Conservation (phyloP, 2,113 vertebrate genomes). For the Telmatochromis bifrenatus region DNA sequence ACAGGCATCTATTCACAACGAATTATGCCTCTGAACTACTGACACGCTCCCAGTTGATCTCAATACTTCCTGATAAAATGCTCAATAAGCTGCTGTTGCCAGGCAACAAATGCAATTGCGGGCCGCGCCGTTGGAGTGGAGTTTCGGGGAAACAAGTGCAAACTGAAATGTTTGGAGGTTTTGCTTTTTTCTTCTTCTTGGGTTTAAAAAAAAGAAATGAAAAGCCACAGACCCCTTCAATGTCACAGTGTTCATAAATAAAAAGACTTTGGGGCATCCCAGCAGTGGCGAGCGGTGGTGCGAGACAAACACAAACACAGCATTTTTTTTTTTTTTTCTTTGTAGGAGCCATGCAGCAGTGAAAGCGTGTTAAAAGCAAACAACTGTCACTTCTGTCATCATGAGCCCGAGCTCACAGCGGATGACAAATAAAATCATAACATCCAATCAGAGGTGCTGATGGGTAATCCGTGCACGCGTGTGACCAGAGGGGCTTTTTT, state of each 20-base stretch:
- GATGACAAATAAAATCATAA: slow-evolving; percentile 6
- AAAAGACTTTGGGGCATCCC: background rate
- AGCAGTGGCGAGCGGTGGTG: background rate
- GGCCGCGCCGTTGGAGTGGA: background rate
- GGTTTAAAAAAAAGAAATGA: background rate
- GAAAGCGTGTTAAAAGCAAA: slow-evolving; percentile 10
- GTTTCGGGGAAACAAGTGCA: background rate
- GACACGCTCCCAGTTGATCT: slow-evolving; percentile 34
- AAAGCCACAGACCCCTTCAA: background rate
- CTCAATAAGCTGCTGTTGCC: slow-evolving; percentile 49
- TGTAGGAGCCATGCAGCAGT: background rate
- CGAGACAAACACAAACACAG: slow-evolving; percentile 20
- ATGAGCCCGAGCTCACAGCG: background rate
- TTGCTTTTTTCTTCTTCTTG: background rate
- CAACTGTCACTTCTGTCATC: background rate
- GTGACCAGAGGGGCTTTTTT: background rate
- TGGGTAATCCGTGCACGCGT: slow-evolving; percentile 10
- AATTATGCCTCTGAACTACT: slow-evolving; percentile 29
- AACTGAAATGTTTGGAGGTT: slow-evolving; percentile 4
- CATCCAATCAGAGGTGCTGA: slow-evolving; percentile 2
- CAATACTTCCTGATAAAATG: slow-evolving; percentile 37
- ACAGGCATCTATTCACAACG: slow-evolving; percentile 44
- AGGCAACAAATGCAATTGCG: slow-evolving; percentile 41
- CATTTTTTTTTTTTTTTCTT: background rate
- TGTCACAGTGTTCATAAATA: slow-evolving; percentile 23